A percentile compares a stretch with the other conserved stretches of the same genome.
phyloP scores from a whole-genome alignment of 2,113 vertebrate species.

The Dicentrarchus labrax region DNA sequence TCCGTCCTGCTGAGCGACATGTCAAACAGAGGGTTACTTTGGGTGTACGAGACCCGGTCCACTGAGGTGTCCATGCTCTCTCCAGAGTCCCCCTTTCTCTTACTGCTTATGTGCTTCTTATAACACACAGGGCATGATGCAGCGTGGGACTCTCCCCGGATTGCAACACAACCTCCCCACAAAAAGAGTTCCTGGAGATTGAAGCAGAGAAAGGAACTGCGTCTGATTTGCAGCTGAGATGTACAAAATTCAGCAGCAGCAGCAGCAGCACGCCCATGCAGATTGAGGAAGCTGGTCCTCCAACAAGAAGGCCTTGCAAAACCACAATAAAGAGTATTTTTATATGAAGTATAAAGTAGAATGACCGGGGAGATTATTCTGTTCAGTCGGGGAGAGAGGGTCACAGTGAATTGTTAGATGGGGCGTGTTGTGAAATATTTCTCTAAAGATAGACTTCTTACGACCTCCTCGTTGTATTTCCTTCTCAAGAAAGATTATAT shows the following conservation, averaged over 20 bases:
- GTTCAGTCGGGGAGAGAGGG: too few species aligned
- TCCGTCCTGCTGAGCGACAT: constrained; percentile 59
- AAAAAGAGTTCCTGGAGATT: neutral
- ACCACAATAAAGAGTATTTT: neutral
- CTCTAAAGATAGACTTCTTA: too few species aligned
- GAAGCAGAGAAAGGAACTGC: constrained; percentile 28
- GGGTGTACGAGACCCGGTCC: constrained; percentile 36
- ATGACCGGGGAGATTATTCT: too few species aligned
- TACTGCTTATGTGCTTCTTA: constrained; percentile 27
- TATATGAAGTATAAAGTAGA: neutral
- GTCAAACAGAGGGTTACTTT: constrained; percentile 70
- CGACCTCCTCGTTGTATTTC: too few species aligned
- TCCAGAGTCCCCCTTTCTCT: neutral
- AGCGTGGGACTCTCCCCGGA: neutral
- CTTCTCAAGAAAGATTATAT: too few species aligned
- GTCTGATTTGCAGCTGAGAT: constrained; percentile 36
- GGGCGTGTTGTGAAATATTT: too few species aligned
- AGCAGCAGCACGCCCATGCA: neutral
- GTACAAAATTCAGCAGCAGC: constrained; percentile 8
- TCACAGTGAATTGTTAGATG: too few species aligned
- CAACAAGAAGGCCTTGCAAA: constrained; percentile 15
- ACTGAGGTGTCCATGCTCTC: constrained; percentile 39
- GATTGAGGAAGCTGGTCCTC: constrained; percentile 38
- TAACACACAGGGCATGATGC: neutral
- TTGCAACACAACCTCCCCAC: constrained; percentile 31